phyloP scores from a whole-genome alignment of 2,797 vertebrate species.

The Poliocrania exsul region DNA sequence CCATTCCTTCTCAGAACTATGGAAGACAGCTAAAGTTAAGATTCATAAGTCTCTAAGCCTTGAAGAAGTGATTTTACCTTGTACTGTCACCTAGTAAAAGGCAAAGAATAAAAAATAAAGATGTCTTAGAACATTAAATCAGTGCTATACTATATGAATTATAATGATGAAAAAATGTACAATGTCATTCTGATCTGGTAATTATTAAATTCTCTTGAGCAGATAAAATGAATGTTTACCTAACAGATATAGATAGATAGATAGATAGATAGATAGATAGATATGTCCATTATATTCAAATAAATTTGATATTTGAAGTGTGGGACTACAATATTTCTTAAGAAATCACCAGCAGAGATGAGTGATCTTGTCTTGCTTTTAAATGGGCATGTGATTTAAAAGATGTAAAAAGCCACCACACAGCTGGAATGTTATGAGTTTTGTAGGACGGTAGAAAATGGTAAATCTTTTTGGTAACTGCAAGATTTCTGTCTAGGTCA shows the following conservation, averaged over 20 bases:
- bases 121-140: background rate
- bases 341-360: background rate
- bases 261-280: background rate
- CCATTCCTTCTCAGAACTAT: background rate
- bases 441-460: background rate
- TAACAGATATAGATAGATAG: background rate
- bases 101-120: background rate
- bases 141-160: background rate
- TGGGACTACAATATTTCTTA: background rate
- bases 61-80: background rate
- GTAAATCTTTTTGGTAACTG: conserved; percentile 11
- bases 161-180: background rate
- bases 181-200: background rate
- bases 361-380: background rate
- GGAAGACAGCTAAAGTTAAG: background rate
- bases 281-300: background rate
- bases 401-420: background rate
- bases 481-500: conserved; percentile 14
- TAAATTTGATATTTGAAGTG: background rate
- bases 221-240: background rate
- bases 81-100: background rate
- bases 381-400: background rate
- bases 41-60: background rate
- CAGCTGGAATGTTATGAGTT: background rate
- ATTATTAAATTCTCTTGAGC: background rate